A percentile compares a stretch with the other conserved stretches of the same genome.
Evolutionary conservation across 1,140 invertebrate species (phyloP).

Genomic region (Calosoma granatense): DNA sequence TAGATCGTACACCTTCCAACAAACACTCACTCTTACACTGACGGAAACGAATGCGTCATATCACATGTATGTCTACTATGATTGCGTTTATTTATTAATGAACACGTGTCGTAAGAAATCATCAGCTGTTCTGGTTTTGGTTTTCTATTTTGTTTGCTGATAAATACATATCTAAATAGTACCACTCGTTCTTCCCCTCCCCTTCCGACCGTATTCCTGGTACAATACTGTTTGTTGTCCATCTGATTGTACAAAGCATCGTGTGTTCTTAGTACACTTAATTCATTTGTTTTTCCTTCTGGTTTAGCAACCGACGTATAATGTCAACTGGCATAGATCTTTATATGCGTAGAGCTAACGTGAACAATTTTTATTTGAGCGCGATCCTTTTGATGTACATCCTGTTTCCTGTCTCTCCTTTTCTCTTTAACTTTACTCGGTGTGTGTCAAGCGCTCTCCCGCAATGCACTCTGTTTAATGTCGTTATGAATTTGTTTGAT

Average conservation of each 20-base stretch:
- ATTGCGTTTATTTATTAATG: not conserved
- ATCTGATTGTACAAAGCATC: too few relatives aligned
- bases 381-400: not conserved
- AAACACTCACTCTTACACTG: not conserved
- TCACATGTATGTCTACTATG: not conserved
- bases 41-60: not conserved
- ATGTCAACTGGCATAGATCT: not conserved
- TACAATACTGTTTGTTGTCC: not conserved
- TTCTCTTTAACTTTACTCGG: not conserved
- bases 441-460: not conserved
- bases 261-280: too few relatives aligned
- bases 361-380: not conserved
- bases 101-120: too few relatives aligned
- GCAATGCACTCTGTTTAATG: not conserved
- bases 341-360: not conserved
- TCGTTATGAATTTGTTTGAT: not conserved
- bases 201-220: not conserved
- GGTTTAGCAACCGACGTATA: not conserved
- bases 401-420: not conserved
- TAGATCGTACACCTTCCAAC: not conserved
- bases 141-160: too few relatives aligned
- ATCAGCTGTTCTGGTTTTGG: too few relatives aligned
- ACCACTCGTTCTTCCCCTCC: not conserved
- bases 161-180: not conserved
- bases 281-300: too few relatives aligned